phyloP scores from a whole-genome alignment of 2,113 vertebrate genomes.

The Megaceryle maxima region DNA sequence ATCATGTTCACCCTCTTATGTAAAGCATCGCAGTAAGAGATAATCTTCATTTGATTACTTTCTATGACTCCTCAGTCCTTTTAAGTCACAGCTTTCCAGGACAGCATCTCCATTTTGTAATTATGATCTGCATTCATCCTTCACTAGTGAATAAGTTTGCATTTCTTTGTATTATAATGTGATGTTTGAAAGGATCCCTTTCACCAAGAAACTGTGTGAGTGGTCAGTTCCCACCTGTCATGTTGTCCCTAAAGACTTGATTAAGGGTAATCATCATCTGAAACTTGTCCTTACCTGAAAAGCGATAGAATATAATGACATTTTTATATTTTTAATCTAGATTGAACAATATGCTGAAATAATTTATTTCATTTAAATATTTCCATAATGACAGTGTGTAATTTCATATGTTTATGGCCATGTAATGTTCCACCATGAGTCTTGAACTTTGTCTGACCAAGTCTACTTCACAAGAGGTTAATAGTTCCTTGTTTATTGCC shows the following conservation, averaged over 20 bases:
- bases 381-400: background rate
- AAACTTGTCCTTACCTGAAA: background rate
- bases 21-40: background rate
- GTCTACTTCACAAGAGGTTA: background rate
- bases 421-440: background rate
- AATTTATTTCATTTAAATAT: background rate
- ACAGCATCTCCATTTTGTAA: background rate
- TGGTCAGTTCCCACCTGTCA: background rate
- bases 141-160: background rate
- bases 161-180: background rate
- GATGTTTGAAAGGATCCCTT: background rate
- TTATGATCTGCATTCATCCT: background rate
- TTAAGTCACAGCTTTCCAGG: background rate
- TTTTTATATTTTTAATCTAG: background rate
- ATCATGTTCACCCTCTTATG: background rate
- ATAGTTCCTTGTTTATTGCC: background rate
- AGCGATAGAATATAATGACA: background rate
- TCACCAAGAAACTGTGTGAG: background rate
- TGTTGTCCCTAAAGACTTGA: background rate
- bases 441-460: background rate
- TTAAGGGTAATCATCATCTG: background rate
- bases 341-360: background rate
- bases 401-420: background rate
- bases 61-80: background rate
- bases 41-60: constrained; percentile 4